phyloP scores from a whole-genome alignment of 2,113 vertebrate species.

The Limnothrissa miodon region DNA sequence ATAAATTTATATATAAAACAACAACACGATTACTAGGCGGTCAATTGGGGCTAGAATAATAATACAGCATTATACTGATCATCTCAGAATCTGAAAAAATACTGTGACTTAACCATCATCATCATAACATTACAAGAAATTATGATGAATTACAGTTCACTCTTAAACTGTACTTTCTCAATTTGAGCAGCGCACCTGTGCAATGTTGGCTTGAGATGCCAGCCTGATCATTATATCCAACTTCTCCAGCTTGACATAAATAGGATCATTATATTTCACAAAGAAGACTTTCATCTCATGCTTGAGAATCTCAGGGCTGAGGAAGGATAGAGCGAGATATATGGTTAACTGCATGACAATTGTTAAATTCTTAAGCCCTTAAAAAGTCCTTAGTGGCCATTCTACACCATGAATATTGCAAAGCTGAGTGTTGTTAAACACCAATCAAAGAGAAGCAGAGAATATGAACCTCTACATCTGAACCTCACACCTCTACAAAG shows the following conservation, averaged over 20 bases:
- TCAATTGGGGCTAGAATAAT: too few relatives aligned
- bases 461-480: too few relatives aligned
- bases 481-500: too few relatives aligned
- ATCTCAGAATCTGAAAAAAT: too few relatives aligned
- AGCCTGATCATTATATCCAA: conserved; percentile 99
- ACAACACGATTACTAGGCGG: too few relatives aligned
- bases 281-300: conserved; percentile 99
- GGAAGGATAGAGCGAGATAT: conserved; percentile 2
- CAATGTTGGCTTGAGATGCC: conserved; percentile 96
- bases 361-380: not conserved
- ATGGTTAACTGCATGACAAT: not conserved
- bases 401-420: too few relatives aligned
- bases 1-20: not conserved
- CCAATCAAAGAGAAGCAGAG: too few relatives aligned
- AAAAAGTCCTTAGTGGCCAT: not conserved
- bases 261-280: conserved; percentile 99
- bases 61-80: too few relatives aligned
- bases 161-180: not conserved
- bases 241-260: conserved; percentile 98
- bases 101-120: too few relatives aligned
- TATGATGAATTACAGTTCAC: not conserved
- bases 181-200: conserved; percentile 78
- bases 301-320: conserved; percentile 93
- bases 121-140: too few relatives aligned
- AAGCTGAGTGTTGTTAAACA: too few relatives aligned